Evolutionary conservation across 2,888 invertebrate species (phyloP), one percentile per base, ranked within the genome.

Genomic region (Nipponacmea schrenckii): DNA sequence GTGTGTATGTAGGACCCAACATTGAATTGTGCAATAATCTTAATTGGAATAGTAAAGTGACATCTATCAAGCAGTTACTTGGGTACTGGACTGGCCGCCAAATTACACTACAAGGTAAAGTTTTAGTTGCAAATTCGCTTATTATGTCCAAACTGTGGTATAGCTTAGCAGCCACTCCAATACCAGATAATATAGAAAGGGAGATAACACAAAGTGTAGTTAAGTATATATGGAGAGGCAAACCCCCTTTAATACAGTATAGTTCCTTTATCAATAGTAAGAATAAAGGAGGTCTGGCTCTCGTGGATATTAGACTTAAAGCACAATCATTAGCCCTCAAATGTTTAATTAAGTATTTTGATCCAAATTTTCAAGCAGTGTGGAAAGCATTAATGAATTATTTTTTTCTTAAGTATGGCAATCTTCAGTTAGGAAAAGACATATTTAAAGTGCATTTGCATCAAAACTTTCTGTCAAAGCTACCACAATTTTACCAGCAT

Each of bases 41-140:
- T n/a, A 50, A 50, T 50, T 50, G 50, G 50, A 50, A 50, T 15
- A 15, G 17, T n/a, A 50, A 50, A 50, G n/a, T 50, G n/a, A 14
- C 15, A n/a, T n/a, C 15, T 5, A 50, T 50, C 14, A 50, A n/a
- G 5, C n/a, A 5, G 15, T 15, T 50, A 2, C 50, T 50, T 12
- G n/a, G n/a, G n/a, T 50, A n/a, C 5, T 50, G 50, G 50, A 50
- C 14, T n/a, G n/a, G n/a, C 15, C 15, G 50, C 15, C 50, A 50
- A n/a, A 15, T 50, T 50, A 50, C 50, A n/a, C 50, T 50, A n/a
- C 50, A 50, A 50, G 50, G 50, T 14, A 50, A 50, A 50, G n/a
- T 50, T 50, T 5, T 50, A n/a, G 50, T 50, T 0, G n/a, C n/a
- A 50, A 15, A 50, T n/a, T 50, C 50, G 4, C 50, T 50, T 15